Evolutionary conservation across 2,113 vertebrate species (phyloP).

Genomic region (Seriola rivoliana): DNA sequence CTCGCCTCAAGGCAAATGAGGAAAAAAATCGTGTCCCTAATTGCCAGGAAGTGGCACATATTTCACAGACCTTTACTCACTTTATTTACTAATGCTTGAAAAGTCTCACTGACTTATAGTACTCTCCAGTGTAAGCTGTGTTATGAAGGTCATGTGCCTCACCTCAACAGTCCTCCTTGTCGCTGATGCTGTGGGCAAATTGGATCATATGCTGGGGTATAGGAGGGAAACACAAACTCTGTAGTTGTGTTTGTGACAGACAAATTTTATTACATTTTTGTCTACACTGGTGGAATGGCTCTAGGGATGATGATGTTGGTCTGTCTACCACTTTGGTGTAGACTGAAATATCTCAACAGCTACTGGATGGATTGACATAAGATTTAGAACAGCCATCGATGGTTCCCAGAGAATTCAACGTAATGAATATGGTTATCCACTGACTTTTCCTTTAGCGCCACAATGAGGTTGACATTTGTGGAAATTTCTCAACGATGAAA

Average conservation of each 20-base stretch:
- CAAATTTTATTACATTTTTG: neutral
- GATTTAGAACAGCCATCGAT: neutral
- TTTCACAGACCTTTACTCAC: slow-evolving; percentile 14
- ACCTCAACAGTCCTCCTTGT: neutral
- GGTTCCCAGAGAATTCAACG: neutral
- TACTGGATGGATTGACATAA: too few species aligned
- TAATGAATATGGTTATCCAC: neutral
- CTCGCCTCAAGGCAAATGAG: slow-evolving; percentile 40
- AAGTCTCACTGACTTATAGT: too few species aligned
- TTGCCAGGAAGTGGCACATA: slow-evolving; percentile 1
- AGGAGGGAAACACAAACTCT: neutral
- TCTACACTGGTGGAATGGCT: neutral
- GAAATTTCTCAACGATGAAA: neutral
- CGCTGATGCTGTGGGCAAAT: neutral
- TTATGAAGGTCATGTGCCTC: neutral
- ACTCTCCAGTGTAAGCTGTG: too few species aligned
- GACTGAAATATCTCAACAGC: too few species aligned
- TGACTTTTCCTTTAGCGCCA: neutral
- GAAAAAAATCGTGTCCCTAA: slow-evolving; percentile 16
- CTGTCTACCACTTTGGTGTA: neutral
- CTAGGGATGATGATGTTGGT: neutral
- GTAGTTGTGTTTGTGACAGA: neutral
- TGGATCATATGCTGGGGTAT: neutral
- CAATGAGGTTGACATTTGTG: neutral
- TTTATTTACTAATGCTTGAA: neutral